Evolutionary conservation across 2,797 vertebrate genomes (phyloP).

Genomic region (Benthosema pterotum): DNA sequence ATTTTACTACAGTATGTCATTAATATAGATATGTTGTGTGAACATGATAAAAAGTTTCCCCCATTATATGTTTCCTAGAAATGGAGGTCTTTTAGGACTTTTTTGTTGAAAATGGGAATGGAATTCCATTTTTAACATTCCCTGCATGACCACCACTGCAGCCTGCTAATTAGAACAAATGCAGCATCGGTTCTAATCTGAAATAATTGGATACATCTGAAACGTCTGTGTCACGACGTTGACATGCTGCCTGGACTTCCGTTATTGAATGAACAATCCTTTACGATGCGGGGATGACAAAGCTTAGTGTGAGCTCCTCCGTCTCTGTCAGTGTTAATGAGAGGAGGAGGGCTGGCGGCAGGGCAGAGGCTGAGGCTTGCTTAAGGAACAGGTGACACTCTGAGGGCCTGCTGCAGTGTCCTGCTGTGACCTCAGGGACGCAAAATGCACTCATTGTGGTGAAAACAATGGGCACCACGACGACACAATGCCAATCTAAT

Average conservation of each 20-base stretch:
- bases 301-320: conserved; percentile 48
- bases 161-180: too few species aligned
- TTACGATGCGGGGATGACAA: conserved; percentile 24
- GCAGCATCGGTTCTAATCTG: not conserved
- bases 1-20: too few species aligned
- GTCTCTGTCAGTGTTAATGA: conserved; percentile 36
- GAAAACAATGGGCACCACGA: conserved; percentile 52
- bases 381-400: conserved; percentile 72
- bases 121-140: too few species aligned
- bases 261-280: conserved; percentile 29
- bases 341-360: too few species aligned
- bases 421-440: conserved; percentile 66
- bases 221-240: not conserved
- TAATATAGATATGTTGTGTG: too few species aligned
- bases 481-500: conserved; percentile 33
- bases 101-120: too few species aligned
- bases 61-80: too few species aligned
- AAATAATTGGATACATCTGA: too few species aligned
- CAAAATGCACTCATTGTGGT: conserved; percentile 66
- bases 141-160: too few species aligned
- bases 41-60: too few species aligned
- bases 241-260: too few species aligned
- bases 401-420: conserved; percentile 55
- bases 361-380: not conserved
- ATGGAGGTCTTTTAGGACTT: too few species aligned